Conservation (phyloP, 2,888 invertebrate species). For the Drosophila cracens region DNA sequence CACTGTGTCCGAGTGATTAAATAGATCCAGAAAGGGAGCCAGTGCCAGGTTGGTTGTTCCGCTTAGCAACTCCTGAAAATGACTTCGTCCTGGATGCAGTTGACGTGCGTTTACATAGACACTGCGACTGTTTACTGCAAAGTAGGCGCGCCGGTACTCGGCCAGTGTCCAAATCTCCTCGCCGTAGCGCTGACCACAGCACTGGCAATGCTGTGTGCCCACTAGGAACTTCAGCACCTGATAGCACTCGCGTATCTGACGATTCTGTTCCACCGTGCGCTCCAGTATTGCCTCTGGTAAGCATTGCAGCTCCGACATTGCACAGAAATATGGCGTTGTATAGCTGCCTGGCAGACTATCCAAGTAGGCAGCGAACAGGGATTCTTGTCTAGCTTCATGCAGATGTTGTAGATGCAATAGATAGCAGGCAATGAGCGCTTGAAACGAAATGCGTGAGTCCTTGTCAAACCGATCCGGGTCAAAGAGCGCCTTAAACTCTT, state of each 20-base stretch:
- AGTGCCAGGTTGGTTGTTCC: conserved; percentile 90
- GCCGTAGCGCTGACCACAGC: conserved; percentile 85
- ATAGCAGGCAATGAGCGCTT: conserved; percentile 91
- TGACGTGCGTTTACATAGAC: conserved; percentile 89
- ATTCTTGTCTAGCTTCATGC: conserved; percentile 74
- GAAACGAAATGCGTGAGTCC: conserved; percentile 87
- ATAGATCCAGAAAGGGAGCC: conserved; percentile 95
- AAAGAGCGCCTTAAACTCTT: conserved; percentile 86
- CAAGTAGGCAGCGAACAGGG: conserved; percentile 89
- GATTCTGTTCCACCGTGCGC: conserved; percentile 86
- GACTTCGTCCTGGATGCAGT: conserved; percentile 83
- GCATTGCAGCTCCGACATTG: conserved; percentile 86
- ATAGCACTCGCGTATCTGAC: conserved; percentile 83
- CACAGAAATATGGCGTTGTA: conserved; percentile 89
- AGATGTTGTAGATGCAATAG: conserved; percentile 89
- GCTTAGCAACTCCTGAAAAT: conserved; percentile 84
- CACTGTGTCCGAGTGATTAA: conserved; percentile 91
- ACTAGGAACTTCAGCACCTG: conserved; percentile 55
- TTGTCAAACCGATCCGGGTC: conserved; percentile 64
- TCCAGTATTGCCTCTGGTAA: conserved; percentile 87
- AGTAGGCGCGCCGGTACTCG: conserved; percentile 92
- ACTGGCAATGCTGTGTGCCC: conserved; percentile 60
- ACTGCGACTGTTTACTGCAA: conserved; percentile 93
- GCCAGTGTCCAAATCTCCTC: conserved; percentile 86
- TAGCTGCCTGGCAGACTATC: conserved; percentile 89